Percentiles rank a stretch among this genome's conserved stretches.
Conservation (phyloP, 2,797 vertebrate species). For the Helarctos malayanus region DNA sequence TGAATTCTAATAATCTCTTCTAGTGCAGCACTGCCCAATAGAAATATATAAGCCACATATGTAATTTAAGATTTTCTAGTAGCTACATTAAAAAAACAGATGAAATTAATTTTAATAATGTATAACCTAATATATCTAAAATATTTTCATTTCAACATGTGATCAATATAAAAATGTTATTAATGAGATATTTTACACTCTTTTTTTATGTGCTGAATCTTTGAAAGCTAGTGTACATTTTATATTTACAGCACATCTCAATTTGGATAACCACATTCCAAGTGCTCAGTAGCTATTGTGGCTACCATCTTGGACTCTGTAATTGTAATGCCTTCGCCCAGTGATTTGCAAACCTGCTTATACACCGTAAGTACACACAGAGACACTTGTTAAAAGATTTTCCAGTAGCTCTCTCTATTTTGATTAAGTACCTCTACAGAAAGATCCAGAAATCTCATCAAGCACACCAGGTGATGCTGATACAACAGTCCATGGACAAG, state of each 20-base stretch:
- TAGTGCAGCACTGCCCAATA: neutral
- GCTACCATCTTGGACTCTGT: neutral
- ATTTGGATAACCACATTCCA: neutral
- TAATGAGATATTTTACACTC: neutral
- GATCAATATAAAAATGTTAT: conserved; percentile 8
- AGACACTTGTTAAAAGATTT: neutral
- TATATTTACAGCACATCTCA: neutral
- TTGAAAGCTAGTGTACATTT: conserved; percentile 18
- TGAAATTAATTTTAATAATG: conserved; percentile 23
- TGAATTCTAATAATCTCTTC: conserved; percentile 35
- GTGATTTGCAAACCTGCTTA: neutral
- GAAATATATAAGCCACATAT: neutral
- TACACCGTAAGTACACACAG: neutral
- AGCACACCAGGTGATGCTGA: neutral
- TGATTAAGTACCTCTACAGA: conserved; percentile 5
- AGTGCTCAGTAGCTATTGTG: neutral
- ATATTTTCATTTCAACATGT: neutral
- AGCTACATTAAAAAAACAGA: neutral
- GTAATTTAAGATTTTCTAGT: conserved; percentile 17
- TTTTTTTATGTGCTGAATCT: neutral
- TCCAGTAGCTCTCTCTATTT: neutral
- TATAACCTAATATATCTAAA: neutral
- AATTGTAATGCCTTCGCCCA: neutral
- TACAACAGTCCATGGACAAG: neutral
- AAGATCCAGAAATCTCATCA: conserved; percentile 2